Evolutionary conservation across 2,797 vertebrate species (phyloP).

Genomic region (Mormyrus hasselquistii): DNA sequence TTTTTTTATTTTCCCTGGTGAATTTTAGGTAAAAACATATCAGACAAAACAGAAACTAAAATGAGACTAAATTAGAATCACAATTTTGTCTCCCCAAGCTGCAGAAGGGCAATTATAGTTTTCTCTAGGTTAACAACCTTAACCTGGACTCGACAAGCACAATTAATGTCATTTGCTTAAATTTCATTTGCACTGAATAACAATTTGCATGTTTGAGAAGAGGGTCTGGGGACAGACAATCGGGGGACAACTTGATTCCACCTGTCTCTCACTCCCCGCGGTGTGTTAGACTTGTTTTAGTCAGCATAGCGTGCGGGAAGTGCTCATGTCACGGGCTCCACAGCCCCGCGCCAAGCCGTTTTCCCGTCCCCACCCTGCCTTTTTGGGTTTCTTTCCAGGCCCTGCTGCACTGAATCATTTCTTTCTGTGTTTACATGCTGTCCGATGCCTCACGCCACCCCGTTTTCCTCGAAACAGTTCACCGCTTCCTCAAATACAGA

Average conservation of each 20-base stretch:
- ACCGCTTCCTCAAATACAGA: not conserved
- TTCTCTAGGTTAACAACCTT: not conserved
- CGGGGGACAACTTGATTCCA: not conserved
- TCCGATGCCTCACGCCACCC: not conserved
- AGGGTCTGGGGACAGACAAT: not conserved
- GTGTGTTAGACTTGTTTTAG: not conserved
- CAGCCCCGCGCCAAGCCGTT: not conserved
- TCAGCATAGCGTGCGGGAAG: not conserved
- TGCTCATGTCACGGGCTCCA: not conserved
- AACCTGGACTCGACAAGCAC: not conserved
- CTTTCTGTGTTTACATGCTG: not conserved
- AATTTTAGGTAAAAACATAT: not conserved
- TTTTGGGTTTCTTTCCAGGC: not conserved
- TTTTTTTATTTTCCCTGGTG: not conserved
- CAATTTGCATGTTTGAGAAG: not conserved
- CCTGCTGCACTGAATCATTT: not conserved
- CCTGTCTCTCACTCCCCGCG: not conserved
- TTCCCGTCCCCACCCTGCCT: not conserved
- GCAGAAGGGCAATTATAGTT: not conserved
- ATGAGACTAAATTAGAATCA: not conserved
- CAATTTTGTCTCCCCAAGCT: not conserved
- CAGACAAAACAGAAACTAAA: not conserved
- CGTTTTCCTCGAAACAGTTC: not conserved
- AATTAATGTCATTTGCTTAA: not conserved
- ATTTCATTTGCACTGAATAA: not conserved